Evolutionary conservation across 2,113 vertebrate genomes (phyloP), one percentile per base, ranked within the genome.

Genomic region (Xenopus laevis): DNA sequence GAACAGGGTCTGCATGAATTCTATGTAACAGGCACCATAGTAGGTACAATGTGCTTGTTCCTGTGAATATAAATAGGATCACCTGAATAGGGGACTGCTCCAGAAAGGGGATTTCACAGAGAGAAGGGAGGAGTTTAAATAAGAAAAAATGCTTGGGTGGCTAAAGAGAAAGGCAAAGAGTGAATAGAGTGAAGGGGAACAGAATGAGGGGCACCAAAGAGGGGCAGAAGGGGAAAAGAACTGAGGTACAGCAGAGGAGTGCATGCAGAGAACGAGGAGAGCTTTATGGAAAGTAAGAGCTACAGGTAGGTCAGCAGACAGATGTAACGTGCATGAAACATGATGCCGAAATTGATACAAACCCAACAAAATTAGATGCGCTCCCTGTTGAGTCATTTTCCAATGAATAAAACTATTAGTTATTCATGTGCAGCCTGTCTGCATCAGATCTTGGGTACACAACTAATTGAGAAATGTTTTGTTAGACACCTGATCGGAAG

Each of bases 31-130:
- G 5, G 7, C 58, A 23, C 7, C 23, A 50, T 61, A 53, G 72
- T 15, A 47, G 69, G 69, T 21, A 68, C 5, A 27, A 63, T 68
- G 50, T 57, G 59, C n/a, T 76, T 68, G 47, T 55, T 76, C 18
- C 63, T 71, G 21, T 66, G 9, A 67, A 63, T 55, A 52, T 33
- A n/a, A 53, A 76, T 63, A 53, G 13, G 52, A 77, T 52, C 20
- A 70, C 67, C 68, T 72, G 53, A 79, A 72, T 58, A 81, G 47
- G 66, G 47, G 52, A 45, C 65, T 76, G 58, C 66, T 75, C n/a
- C 17, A 21, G 45, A 47, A 44, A 62, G 65, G 44, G 72, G 65
- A 59, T 44, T 76, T 55, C 66, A 69, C n/a, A 76, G 59, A 13
- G 18, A 18, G 57, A 4, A n/a, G 46, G 65, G 66, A 69, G 65